Evolutionary conservation across 2,888 invertebrate genomes (phyloP), one percentile per base, ranked within the genome.

Genomic region (Dasypolia templi): DNA sequence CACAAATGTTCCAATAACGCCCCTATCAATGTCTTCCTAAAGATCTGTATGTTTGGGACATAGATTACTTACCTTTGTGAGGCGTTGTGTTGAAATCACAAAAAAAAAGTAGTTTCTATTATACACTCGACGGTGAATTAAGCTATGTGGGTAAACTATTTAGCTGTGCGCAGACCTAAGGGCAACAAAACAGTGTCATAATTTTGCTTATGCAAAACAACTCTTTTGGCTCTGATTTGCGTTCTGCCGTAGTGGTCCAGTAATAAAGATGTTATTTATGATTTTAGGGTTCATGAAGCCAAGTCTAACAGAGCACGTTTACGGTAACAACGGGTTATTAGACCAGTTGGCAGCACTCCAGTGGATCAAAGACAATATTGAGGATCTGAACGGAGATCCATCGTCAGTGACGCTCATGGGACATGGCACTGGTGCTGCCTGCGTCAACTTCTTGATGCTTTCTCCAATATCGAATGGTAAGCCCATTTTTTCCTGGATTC

Each of bases 321-420:
- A 97, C 29, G 98, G 98, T 56, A 99, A 99, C 96, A 99, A 99
- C 89, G 99, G 99, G 3, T 96, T 99, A 17, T 97, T 99, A 78
- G 99, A 99, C 94, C 99, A 99, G 96, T 97, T 99, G 80, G 99
- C 99, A 0, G 99, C 99, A 0, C 95, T 99, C 58, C 97, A 99
- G 84, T 99, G 99, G 99, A 97, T 99, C 77, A 98, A 98, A 88
- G 98, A 99, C 89, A 99, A 99, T 92, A 98, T 99, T 51, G 98
- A 97, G 14, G 97, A 97, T 59, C 98, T 99, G 90, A 99, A 99
- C 44, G 99, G 99, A 0, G 98, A 99, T 94, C 98, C 98, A 0
- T 96, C 97, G 70, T 97, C 97, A 22, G 98, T 99, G 53, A 99
- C 99, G 0, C 94, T 99, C 67, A 97, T 99, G 96, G 99, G 99